Evolutionary conservation across 2,797 vertebrate genomes (phyloP), one percentile per base, ranked within the genome.

Genomic region (Prionace glauca): DNA sequence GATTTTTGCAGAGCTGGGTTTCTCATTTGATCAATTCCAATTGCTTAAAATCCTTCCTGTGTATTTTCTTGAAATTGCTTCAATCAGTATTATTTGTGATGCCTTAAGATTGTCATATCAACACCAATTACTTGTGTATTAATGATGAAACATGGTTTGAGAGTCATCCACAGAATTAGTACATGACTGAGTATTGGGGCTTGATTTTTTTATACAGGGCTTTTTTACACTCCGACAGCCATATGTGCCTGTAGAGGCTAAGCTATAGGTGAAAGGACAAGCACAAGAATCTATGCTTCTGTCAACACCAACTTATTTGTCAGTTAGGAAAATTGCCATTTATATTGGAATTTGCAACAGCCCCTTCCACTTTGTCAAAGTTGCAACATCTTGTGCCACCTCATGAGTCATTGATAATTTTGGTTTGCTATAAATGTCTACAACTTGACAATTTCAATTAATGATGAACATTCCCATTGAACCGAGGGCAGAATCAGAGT

Each of bases 1-100:
- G 96, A 91, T 97, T 96, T 94, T 90, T 95, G 97, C 96, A 97
- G 97, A 97, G 97, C 97, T 97, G 90, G 97, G 96, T 96, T 95
- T 95, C 32, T 77, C 93, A 74, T 95, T 45, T 95, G 71, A 77
- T 18, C 93, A 95, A 32, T 3, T 41, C 67, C 9, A 41, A 26
- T 45, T 56, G 16, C 41, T 50, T 72, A 74, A 91, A 91, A 45
- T 71, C 71, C 14, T 50, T 56, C 36, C 11, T 4, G 32, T 74
- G 29, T 60, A n/a, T 77, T 32, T 69, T 3, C 67, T 74, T 74
- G 8, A 74, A 77, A 11, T 74, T 74, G 29, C 1, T 77, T 77
- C 45, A 72, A 32, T 29, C 26, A 94, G 2, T 41, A 72, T 26
- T 71, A 24, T 50, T 94, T 94, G 29, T 50, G 56, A 50, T 45